A percentile compares a stretch with the other conserved stretches of the same genome.
These are phyloP conservation scores for Oxyteleia sp. DNA, from an alignment of 2,888 invertebrate genomes.

Conservation along the genomic window DNA sequence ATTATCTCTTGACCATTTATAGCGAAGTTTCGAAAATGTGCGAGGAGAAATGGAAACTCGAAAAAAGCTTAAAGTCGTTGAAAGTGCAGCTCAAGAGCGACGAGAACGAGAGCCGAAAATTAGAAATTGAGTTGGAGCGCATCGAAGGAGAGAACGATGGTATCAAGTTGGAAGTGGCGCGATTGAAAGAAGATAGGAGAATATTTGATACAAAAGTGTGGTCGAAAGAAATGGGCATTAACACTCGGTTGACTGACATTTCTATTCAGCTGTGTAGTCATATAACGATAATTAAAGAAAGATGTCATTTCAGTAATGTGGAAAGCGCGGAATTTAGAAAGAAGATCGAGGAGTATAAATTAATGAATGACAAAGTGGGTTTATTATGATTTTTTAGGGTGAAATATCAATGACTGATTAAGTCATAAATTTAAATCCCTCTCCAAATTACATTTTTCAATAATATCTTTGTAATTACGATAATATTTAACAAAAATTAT, in stretches of 20 bases:
- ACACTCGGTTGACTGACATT: slow-evolving; percentile 11
- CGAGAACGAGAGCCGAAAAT: slow-evolving; percentile 22
- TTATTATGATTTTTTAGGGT: too few relatives aligned
- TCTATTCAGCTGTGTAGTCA: slow-evolving; percentile 13
- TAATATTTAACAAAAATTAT: too few relatives aligned
- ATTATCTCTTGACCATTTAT: slow-evolving; percentile 14
- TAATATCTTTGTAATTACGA: too few relatives aligned
- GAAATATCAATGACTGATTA: too few relatives aligned
- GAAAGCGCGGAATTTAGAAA: neutral
- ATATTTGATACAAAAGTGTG: neutral
- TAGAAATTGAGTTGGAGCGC: slow-evolving; percentile 17
- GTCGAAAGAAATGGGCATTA: neutral
- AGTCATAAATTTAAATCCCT: too few relatives aligned
- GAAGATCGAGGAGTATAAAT: neutral
- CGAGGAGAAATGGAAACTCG: slow-evolving; percentile 38
- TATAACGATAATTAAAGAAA: slow-evolving; percentile 16
- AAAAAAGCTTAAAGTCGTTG: neutral
- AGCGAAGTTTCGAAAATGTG: slow-evolving; percentile 18
- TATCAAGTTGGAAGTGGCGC: slow-evolving; percentile 5
- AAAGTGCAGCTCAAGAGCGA: slow-evolving; percentile 27
- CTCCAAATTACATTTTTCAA: too few relatives aligned
- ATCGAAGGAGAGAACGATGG: slow-evolving; percentile 17
- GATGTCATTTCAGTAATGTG: neutral
- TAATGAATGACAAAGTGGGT: neutral
- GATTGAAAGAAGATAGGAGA: slow-evolving; percentile 3